Evolutionary conservation across 2,113 vertebrate genomes (phyloP).

Genomic region (Tor tambroides): DNA sequence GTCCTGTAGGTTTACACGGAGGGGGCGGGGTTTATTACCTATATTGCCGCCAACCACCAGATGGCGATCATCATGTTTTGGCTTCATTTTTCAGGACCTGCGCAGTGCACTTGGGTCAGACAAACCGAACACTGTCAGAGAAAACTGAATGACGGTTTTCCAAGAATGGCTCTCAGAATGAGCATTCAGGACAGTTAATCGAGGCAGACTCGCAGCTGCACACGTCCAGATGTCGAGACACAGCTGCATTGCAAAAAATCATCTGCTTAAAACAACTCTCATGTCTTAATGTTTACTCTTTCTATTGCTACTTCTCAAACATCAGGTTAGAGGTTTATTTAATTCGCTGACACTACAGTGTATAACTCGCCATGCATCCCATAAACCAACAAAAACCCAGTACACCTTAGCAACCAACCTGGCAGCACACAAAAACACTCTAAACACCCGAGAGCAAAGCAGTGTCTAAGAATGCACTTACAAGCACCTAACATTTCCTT

Average conservation of each 20-base stretch:
- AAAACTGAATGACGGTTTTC: background rate
- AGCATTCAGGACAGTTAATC: background rate
- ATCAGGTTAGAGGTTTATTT: background rate
- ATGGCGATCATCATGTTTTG: too few species aligned
- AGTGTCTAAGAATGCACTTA: background rate
- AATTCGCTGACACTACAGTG: background rate
- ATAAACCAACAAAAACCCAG: background rate
- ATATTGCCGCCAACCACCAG: background rate
- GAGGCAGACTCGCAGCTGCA: conserved; percentile 1
- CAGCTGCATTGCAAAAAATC: conserved; percentile 12
- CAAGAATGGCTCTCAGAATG: background rate
- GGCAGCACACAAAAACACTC: background rate
- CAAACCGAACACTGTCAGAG: background rate
- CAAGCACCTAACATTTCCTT: too few species aligned
- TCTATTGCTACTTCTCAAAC: background rate
- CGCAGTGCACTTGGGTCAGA: background rate
- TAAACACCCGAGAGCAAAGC: background rate
- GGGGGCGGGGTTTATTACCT: too few species aligned
- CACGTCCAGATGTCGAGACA: conserved; percentile 13
- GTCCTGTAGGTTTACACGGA: too few species aligned
- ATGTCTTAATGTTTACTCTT: background rate
- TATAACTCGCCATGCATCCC: background rate
- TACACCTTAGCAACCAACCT: background rate
- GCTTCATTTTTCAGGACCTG: background rate
- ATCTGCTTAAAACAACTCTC: conserved; percentile 13